These are phyloP conservation scores for Temnothorax ravouxi DNA, from an alignment of 2,888 invertebrate species.

Conservation along the genomic window DNA sequence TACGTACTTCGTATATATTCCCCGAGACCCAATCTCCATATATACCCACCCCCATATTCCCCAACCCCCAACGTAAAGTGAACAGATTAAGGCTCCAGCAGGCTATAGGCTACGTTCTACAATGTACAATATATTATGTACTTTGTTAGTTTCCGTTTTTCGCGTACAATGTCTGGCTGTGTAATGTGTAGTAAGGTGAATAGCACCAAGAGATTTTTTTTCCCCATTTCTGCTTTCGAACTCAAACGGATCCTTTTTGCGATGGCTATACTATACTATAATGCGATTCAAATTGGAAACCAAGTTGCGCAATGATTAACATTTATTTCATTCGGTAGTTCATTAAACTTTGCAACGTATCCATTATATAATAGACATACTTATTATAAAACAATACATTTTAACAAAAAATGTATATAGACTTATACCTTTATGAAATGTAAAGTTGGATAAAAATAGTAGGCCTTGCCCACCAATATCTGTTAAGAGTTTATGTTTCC, in stretches of 20 bases:
- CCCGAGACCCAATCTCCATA: conserved; percentile 33
- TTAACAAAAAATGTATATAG: conserved; percentile 81
- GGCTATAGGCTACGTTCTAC: conserved; percentile 86
- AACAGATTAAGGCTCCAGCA: conserved; percentile 86
- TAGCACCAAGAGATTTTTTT: conserved; percentile 84
- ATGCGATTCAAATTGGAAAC: conserved; percentile 73
- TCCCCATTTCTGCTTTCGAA: conserved; percentile 64
- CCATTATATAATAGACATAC: conserved; percentile 75
- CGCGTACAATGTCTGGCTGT: conserved; percentile 84
- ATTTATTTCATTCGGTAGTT: conserved; percentile 72
- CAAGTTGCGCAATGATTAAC: conserved; percentile 75
- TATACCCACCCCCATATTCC: conserved; percentile 56
- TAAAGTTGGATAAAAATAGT: conserved; percentile 80
- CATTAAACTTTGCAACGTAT: conserved; percentile 79
- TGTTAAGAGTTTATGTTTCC: conserved; percentile 68
- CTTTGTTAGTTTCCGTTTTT: conserved; percentile 79
- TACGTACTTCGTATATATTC: conserved; percentile 83
- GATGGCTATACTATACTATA: conserved; percentile 61
- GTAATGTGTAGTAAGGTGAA: conserved; percentile 85
- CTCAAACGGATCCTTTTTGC: conserved; percentile 59
- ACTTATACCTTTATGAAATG: conserved; percentile 78
- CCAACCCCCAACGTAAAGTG: conserved; percentile 85
- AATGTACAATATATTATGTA: conserved; percentile 86
- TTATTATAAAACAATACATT: conserved; percentile 79
- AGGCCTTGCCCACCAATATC: conserved; percentile 75